Evolutionary conservation across 1,140 invertebrate species (phyloP), one percentile per base, ranked within the genome.

Genomic region (Drosophila repletoides): DNA sequence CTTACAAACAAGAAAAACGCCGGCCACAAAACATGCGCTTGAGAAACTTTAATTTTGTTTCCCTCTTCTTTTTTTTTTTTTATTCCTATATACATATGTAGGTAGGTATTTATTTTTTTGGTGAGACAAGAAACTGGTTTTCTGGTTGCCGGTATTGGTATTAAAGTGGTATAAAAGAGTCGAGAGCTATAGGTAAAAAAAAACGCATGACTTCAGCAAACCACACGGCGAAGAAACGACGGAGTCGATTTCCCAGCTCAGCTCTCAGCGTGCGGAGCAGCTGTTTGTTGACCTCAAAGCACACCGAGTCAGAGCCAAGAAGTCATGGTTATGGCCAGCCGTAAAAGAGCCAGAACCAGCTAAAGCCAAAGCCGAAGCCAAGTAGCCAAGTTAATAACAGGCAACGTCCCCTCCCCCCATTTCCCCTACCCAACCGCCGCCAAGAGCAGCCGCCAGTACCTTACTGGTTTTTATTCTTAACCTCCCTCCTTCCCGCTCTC

Each of bases 261-360:
- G 46, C 3, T 17, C 36, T 40, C 36, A n/a, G n/a, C n/a, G n/a
- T n/a, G 15, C 36, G 19, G 36, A 51, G 63, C 86, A 89, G 88
- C 88, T 89, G 88, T 89, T 89, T 89, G 81, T 89, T 89, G 88
- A 89, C 88, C 88, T 89, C 88, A 89, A 89, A 86, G 75, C 51
- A n/a, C n/a, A n/a, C n/a, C n/a, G n/a, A n/a, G 48, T 48, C 28
- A 59, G 53, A 58, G 63, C 10, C 49, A 53, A 56, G 59, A 79
- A 89, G 87, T 89, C 81, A 89, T 88, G 86, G 86, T 86, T 88
- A 88, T 75, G 86, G 86, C 76, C 76, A 76, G 53, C 56, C 41
- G 64, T 59, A 68, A 53, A 76, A 67, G 45, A 69, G 67, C 71
- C 63, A 68, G 58, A 56, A 70, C 56, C 63, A 68, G 63, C 68